Evolutionary conservation across 2,888 invertebrate species (phyloP).

Genomic region (Dorcus parallelipipedus): DNA sequence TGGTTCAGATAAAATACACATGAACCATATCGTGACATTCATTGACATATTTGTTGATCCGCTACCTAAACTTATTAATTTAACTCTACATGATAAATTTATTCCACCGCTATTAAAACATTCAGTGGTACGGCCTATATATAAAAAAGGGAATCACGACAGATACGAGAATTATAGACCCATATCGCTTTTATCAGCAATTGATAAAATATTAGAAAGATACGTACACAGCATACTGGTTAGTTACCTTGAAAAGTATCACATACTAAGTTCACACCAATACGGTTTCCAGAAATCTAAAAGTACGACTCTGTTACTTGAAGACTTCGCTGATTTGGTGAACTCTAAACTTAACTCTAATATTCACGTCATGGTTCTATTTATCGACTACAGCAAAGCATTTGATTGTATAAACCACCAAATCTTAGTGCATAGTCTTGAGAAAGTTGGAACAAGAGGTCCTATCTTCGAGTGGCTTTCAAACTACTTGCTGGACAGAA

Average conservation of each 20-base stretch:
- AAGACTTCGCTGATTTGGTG: background rate
- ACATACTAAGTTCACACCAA: background rate
- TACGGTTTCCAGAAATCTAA: background rate
- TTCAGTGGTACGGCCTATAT: background rate
- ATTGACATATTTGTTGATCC: no score
- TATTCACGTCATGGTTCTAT: background rate
- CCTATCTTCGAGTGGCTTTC: background rate
- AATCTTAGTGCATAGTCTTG: background rate
- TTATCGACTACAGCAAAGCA: background rate
- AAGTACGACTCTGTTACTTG: background rate
- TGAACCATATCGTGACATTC: no score
- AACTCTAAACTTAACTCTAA: background rate
- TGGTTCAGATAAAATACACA: no score
- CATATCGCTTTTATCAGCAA: background rate
- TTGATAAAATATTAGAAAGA: background rate
- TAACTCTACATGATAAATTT: no score
- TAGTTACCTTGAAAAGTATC: background rate
- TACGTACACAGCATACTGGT: background rate
- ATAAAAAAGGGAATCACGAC: background rate
- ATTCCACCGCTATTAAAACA: no score
- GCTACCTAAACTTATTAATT: no score
- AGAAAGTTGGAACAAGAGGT: background rate
- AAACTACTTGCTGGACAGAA: background rate
- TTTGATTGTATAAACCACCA: background rate
- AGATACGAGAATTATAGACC: background rate